These are phyloP conservation scores for Nannoperca obscura DNA, from an alignment of 2,797 vertebrate genomes.

Conservation along the genomic window DNA sequence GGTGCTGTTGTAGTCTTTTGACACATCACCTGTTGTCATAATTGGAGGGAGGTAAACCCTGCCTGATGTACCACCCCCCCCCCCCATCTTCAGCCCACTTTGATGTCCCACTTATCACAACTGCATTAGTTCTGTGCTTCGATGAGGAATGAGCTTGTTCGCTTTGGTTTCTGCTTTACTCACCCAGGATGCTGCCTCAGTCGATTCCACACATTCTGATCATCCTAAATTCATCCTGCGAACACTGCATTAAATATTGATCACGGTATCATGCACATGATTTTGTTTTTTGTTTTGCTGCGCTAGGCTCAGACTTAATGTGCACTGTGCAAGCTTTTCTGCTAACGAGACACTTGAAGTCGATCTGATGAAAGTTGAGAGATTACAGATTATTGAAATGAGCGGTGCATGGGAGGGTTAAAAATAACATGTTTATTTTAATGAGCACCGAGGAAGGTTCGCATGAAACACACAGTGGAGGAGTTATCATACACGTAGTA, in stretches of 20 bases:
- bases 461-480: conserved; percentile 23
- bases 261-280: conserved; percentile 41
- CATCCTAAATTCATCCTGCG: conserved; percentile 52
- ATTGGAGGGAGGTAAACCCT: conserved; percentile 30
- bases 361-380: conserved; percentile 63
- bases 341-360: conserved; percentile 62
- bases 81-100: conserved; percentile 33
- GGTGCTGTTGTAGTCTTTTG: conserved; percentile 25
- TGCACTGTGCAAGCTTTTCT: conserved; percentile 32
- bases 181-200: conserved; percentile 54
- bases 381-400: conserved; percentile 56
- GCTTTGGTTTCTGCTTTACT: conserved; percentile 48
- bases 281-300: conserved; percentile 34
- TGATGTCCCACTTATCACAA: conserved; percentile 55
- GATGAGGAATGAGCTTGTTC: conserved; percentile 36
- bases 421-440: conserved; percentile 37
- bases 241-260: conserved; percentile 77
- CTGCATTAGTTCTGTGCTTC: conserved; percentile 17
- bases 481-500: not conserved
- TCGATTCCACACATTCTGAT: conserved; percentile 57
- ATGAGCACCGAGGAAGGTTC: conserved; percentile 26
- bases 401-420: conserved; percentile 35
- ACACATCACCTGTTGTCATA: conserved; percentile 47
- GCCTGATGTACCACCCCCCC: not conserved
- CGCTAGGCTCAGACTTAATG: conserved; percentile 28